A percentile compares a stretch with the other conserved stretches of the same genome.
Evolutionary conservation across 2,113 vertebrate genomes (phyloP).

Genomic region (Peromyscus leucopus): DNA sequence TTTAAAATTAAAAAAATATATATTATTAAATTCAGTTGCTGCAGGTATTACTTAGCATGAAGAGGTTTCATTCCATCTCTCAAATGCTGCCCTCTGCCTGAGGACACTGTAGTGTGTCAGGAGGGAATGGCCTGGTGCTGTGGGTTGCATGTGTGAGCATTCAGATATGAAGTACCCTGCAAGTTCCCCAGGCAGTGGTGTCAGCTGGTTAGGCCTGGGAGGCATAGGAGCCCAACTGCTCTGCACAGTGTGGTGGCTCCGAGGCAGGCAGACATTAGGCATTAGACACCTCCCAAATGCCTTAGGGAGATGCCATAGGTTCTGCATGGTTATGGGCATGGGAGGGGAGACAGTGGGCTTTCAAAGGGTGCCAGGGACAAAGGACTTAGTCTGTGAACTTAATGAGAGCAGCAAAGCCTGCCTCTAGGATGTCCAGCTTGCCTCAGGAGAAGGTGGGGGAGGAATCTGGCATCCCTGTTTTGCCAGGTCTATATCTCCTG

Average conservation of each 20-base stretch:
- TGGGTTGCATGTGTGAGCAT: not conserved
- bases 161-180: not conserved
- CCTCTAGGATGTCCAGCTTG: not conserved
- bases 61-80: not conserved
- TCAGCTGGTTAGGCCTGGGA: not conserved
- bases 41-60: no score
- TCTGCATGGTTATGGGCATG: no score
- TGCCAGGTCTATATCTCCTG: not conserved
- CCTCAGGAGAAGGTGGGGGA: no score
- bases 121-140: not conserved
- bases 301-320: not conserved
- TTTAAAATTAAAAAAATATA: not conserved
- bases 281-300: not conserved
- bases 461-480: not conserved
- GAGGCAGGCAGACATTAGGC: not conserved
- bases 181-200: not conserved
- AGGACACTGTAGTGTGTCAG: not conserved
- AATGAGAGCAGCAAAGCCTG: not conserved
- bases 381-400: not conserved
- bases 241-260: not conserved
- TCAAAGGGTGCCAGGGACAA: not conserved
- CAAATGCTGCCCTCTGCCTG: not conserved
- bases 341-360: not conserved
- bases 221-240: not conserved
- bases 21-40: not conserved